A percentile compares a stretch with the other conserved stretches of the same genome.
Conservation (phyloP, 1,140 invertebrate species). For the Gerris buenoi region DNA sequence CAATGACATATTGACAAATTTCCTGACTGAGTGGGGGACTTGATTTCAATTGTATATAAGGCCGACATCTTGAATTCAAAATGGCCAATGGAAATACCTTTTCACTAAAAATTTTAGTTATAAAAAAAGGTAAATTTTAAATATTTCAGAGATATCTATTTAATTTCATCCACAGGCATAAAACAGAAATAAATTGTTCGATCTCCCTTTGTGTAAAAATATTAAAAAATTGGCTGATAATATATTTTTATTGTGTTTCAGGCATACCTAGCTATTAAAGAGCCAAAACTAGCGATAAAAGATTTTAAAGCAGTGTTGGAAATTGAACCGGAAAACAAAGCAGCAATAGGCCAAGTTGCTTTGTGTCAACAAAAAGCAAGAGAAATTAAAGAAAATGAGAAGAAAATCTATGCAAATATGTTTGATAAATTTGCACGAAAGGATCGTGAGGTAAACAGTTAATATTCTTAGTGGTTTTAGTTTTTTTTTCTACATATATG, state of each 20-base stretch:
- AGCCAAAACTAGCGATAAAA: conserved; percentile 57
- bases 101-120: too few species aligned
- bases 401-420: conserved; percentile 86
- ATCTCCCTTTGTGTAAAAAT: neutral
- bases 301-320: conserved; percentile 62
- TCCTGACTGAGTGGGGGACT: too few species aligned
- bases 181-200: neutral
- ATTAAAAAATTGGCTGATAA: neutral
- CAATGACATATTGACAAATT: too few species aligned
- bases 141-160: too few species aligned
- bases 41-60: too few species aligned
- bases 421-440: conserved; percentile 75
- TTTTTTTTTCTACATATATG: too few species aligned
- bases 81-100: too few species aligned
- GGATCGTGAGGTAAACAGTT: conserved; percentile 50
- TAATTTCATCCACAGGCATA: too few species aligned
- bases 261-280: conserved; percentile 57
- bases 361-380: conserved; percentile 59
- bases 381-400: conserved; percentile 63
- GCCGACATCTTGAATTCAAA: too few species aligned
- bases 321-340: conserved; percentile 65
- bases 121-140: too few species aligned
- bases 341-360: conserved; percentile 60
- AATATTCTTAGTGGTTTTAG: neutral
- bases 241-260: conserved; percentile 23